Evolutionary conservation across 2,888 invertebrate genomes (phyloP).

Genomic region (Philhelius pedissequus): DNA sequence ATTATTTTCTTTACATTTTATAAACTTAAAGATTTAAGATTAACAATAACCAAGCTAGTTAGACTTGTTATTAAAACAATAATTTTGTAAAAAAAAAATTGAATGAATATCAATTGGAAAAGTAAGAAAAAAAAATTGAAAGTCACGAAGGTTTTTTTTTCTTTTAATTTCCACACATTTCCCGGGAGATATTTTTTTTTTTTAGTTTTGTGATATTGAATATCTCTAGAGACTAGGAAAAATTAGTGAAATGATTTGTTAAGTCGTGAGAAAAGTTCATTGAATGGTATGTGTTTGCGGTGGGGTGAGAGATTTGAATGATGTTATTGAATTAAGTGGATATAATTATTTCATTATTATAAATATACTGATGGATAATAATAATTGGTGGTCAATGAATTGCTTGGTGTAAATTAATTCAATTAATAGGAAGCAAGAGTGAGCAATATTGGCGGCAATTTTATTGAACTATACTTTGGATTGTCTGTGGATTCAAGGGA

Average conservation of each 20-base stretch:
- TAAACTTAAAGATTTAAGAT: slow-evolving; percentile 33
- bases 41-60: slow-evolving; percentile 35
- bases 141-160: slow-evolving; percentile 35
- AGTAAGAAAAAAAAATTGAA: slow-evolving; percentile 24
- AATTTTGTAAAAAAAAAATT: not conserved
- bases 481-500: not conserved
- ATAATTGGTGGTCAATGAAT: slow-evolving; percentile 24
- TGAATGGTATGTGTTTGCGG: not conserved
- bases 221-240: not conserved
- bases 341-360: slow-evolving; percentile 12
- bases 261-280: slow-evolving; percentile 24
- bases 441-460: not conserved
- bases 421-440: not conserved
- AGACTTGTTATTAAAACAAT: slow-evolving; percentile 38
- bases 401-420: not conserved
- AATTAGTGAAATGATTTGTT: slow-evolving; percentile 41
- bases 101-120: not conserved
- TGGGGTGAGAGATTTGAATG: not conserved
- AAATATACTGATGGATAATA: not conserved
- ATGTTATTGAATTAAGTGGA: slow-evolving; percentile 30
- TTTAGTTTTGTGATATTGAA: slow-evolving; percentile 11
- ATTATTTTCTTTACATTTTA: not conserved
- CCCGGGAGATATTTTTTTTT: not conserved
- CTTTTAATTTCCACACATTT: slow-evolving; percentile 20
- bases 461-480: not conserved